phyloP scores from a whole-genome alignment of 2,888 invertebrate species.

The Tyria jacobaeae region DNA sequence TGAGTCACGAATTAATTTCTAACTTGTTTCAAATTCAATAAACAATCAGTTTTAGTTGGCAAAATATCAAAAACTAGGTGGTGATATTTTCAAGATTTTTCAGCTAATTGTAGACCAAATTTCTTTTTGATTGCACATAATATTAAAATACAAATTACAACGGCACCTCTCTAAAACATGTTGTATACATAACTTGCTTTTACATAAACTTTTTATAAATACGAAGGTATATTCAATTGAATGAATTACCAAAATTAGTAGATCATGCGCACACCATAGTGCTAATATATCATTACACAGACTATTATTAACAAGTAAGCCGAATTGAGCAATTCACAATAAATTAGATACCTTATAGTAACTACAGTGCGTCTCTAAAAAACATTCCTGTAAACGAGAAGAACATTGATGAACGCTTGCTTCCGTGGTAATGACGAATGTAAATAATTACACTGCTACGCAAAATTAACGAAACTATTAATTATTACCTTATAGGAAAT shows the following conservation, averaged over 20 bases:
- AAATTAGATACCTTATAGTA: neutral
- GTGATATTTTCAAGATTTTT: too few species aligned
- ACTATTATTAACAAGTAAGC: neutral
- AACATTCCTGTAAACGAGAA: neutral
- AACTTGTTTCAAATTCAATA: too few species aligned
- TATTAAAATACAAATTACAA: too few species aligned
- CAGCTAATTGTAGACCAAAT: too few species aligned
- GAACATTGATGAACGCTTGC: neutral
- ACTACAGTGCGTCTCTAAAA: neutral
- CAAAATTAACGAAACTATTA: neutral
- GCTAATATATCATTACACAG: neutral
- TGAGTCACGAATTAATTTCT: too few species aligned
- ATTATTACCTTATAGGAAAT: neutral
- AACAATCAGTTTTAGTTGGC: too few species aligned
- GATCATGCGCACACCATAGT: neutral
- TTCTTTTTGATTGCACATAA: too few species aligned
- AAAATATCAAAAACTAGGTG: too few species aligned
- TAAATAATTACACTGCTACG: neutral
- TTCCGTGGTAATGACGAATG: neutral
- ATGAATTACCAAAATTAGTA: neutral
- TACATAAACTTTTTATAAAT: too few species aligned
- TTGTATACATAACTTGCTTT: too few species aligned
- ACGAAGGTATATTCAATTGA: too few species aligned
- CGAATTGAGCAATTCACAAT: neutral
- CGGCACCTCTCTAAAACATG: too few species aligned